Evolutionary conservation across 1,140 invertebrate genomes (phyloP), one percentile per base, ranked within the genome.

Genomic region (Drosophila takahashii): DNA sequence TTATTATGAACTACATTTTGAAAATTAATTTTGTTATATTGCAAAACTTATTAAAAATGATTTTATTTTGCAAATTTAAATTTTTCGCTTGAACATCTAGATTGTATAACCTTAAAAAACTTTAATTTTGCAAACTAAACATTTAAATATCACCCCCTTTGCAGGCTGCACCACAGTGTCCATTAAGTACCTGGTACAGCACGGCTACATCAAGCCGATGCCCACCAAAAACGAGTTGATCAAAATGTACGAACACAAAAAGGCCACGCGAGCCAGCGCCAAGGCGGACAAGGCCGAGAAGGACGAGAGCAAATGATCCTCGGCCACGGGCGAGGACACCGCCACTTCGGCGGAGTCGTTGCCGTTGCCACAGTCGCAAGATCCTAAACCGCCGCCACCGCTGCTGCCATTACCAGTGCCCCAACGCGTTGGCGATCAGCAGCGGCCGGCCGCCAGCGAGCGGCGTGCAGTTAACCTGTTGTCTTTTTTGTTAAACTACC

Each of bases 81-180:
- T 22, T 22, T 22, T 22, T 22, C 1, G 3, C 22, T 22, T 22
- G 22, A 22, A 22, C 22, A 2, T 22, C 22, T 22, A 22, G 22
- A 22, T 22, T 22, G 22, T 22, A 22, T 22, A 22, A 22, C 22
- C 22, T 22, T 22, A n/a, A n/a, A n/a, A n/a, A n/a, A 3, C 22
- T 32, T 32, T 1, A 32, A 9, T 9, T 32, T 2, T 2, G 9
- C 1, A 32, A 8, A 8, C 29, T 8, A 9, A 32, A 1, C 8
- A 9, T 7, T 29, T 9, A 8, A 9, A 9, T 32, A 15, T 44
- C 10, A 45, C 6, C 2, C 5, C 7, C 9, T 18, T 36, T 18
- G 0, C 59, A 93, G 94, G 94, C 36, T 95, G 95, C n/a, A 96
- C 95, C 39, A 96, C 95, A 26, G 77, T 95, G 32, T 93, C 94